phyloP scores from a whole-genome alignment of 2,888 invertebrate genomes.

The Ophion ventricosus region DNA sequence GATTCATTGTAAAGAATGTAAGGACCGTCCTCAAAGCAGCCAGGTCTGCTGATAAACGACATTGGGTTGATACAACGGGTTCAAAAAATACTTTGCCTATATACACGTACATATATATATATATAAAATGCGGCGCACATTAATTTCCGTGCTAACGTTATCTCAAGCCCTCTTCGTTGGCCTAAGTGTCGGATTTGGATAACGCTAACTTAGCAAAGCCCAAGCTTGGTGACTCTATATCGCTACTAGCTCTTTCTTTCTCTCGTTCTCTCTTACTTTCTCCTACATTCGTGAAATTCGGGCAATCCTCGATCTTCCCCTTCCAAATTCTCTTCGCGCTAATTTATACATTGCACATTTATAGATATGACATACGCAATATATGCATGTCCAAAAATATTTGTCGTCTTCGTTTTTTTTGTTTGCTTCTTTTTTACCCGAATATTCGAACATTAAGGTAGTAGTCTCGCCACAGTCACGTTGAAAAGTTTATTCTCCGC shows the following conservation, averaged over 20 bases:
- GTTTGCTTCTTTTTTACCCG: background rate
- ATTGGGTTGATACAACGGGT: background rate
- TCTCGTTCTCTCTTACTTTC: slow-evolving; percentile 21
- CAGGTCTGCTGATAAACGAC: background rate
- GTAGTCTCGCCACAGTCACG: too few species aligned
- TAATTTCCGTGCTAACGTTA: slow-evolving; percentile 79
- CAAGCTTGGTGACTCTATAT: slow-evolving; percentile 69
- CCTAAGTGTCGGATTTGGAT: slow-evolving; percentile 79
- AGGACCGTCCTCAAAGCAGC: background rate
- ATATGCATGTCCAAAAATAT: background rate
- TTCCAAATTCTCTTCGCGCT: slow-evolving; percentile 45
- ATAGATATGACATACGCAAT: background rate
- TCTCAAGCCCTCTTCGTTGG: slow-evolving; percentile 71
- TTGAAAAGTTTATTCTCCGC: too few species aligned
- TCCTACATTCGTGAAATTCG: slow-evolving; percentile 62
- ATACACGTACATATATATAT: slow-evolving; percentile 27
- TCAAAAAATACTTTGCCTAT: background rate
- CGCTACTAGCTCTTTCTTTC: slow-evolving; percentile 31
- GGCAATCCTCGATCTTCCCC: slow-evolving; percentile 60
- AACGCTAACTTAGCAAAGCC: slow-evolving; percentile 76
- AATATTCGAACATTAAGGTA: background rate
- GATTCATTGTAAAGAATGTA: too few species aligned
- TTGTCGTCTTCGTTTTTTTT: too few species aligned
- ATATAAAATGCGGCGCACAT: slow-evolving; percentile 69
- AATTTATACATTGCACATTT: slow-evolving; percentile 9